Conservation (phyloP, 2,888 invertebrate genomes). For the Diplazon laetatorius region DNA sequence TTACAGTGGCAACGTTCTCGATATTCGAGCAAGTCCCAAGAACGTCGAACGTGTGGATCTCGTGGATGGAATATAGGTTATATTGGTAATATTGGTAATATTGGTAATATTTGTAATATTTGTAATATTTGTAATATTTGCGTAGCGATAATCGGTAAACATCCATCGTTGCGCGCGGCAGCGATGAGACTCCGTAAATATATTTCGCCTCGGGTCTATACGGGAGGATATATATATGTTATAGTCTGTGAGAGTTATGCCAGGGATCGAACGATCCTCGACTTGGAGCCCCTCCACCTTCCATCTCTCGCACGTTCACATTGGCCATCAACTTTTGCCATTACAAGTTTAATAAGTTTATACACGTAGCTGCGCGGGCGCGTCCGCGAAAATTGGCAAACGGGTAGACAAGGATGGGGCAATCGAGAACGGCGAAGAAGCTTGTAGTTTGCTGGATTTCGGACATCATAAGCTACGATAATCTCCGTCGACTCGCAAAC, state of each 20-base stretch:
- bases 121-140: no score
- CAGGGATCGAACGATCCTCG: conserved; percentile 13
- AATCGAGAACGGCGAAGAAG: conserved; percentile 62
- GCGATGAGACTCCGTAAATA: background rate
- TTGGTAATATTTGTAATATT: no score
- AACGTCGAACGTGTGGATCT: conserved; percentile 28
- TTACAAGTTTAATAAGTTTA: conserved; percentile 81
- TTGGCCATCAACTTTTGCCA: conserved; percentile 78
- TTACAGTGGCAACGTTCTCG: conserved; percentile 49
- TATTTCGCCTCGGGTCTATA: no score
- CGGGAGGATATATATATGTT: no score
- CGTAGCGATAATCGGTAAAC: conserved; percentile 68
- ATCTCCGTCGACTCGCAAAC: conserved; percentile 36
- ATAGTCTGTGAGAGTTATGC: no score
- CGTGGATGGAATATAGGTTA: conserved; percentile 63
- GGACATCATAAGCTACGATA: conserved; percentile 53
- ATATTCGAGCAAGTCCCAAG: background rate
- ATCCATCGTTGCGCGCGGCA: conserved; percentile 55
- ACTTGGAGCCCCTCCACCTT: conserved; percentile 12
- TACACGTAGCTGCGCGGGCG: conserved; percentile 69
- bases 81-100: no score
- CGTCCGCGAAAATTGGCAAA: conserved; percentile 63
- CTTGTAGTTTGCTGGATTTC: conserved; percentile 50
- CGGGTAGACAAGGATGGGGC: conserved; percentile 56
- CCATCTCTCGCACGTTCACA: conserved; percentile 43